Evolutionary conservation across 2,797 vertebrate species (phyloP).

Genomic region (Lagorchestes hirsutus): DNA sequence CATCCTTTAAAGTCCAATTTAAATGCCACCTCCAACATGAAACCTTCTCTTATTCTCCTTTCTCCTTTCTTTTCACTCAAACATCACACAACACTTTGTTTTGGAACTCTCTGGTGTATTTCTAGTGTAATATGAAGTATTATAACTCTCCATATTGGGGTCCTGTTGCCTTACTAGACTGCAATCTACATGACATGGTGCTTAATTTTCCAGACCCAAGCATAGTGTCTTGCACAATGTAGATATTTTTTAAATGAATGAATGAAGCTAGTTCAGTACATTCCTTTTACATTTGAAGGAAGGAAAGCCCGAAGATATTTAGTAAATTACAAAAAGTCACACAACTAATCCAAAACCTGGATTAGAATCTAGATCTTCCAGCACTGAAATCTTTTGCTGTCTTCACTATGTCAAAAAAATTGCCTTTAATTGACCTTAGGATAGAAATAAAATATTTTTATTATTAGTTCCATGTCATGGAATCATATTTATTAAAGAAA

Average conservation of each 20-base stretch:
- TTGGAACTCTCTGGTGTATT: not conserved
- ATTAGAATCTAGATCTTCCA: not conserved
- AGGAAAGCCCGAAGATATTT: not conserved
- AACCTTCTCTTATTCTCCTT: not conserved
- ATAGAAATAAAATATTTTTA: not conserved
- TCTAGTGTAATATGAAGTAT: not conserved
- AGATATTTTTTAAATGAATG: not conserved
- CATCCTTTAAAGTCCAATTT: not conserved
- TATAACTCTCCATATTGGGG: not conserved
- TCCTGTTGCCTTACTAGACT: not conserved
- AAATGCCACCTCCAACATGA: not conserved
- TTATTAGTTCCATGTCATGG: not conserved
- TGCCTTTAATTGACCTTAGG: not conserved
- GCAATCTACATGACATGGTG: not conserved
- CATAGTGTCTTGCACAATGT: not conserved
- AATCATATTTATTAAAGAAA: not conserved
- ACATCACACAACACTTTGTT: not conserved
- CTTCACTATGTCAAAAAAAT: not conserved
- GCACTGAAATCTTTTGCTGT: not conserved
- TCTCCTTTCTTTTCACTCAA: not conserved
- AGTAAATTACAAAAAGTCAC: not conserved
- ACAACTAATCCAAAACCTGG: not conserved
- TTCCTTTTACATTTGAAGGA: not conserved
- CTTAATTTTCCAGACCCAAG: not conserved
- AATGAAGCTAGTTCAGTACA: not conserved